Conservation (phyloP, 2,113 vertebrate genomes). For the Carlito syrichta region DNA sequence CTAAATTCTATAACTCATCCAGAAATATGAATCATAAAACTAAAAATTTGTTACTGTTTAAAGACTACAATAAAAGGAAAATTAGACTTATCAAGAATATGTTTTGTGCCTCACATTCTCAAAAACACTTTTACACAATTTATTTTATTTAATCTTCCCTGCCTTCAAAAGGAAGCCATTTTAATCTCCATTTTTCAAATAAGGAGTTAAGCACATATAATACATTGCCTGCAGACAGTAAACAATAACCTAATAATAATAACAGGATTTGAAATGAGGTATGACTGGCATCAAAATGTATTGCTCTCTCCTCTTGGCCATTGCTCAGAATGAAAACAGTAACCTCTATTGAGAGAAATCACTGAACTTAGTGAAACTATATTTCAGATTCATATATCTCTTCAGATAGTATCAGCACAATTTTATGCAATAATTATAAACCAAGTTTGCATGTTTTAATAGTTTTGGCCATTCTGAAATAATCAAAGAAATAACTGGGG, state of each 20-base stretch:
- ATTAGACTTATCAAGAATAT: neutral
- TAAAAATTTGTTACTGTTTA: neutral
- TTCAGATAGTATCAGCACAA: neutral
- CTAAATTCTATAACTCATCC: neutral
- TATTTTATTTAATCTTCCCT: neutral
- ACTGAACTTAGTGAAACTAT: neutral
- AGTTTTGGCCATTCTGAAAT: constrained; percentile 12
- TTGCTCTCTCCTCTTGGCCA: neutral
- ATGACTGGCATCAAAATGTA: neutral
- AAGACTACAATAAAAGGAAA: neutral
- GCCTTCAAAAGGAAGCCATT: neutral
- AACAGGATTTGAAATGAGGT: neutral
- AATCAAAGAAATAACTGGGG: neutral
- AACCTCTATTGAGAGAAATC: neutral
- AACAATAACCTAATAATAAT: neutral
- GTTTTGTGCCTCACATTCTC: neutral
- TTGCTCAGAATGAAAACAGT: neutral
- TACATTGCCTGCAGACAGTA: neutral
- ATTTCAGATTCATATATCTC: neutral
- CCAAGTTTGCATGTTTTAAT: neutral
- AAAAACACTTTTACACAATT: neutral
- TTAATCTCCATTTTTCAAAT: neutral
- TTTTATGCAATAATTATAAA: neutral
- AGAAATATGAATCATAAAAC: neutral
- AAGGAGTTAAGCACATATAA: neutral